These are phyloP conservation scores for Champsocephalus gunnari DNA, from an alignment of 2,797 vertebrate species.

Conservation along the genomic window DNA sequence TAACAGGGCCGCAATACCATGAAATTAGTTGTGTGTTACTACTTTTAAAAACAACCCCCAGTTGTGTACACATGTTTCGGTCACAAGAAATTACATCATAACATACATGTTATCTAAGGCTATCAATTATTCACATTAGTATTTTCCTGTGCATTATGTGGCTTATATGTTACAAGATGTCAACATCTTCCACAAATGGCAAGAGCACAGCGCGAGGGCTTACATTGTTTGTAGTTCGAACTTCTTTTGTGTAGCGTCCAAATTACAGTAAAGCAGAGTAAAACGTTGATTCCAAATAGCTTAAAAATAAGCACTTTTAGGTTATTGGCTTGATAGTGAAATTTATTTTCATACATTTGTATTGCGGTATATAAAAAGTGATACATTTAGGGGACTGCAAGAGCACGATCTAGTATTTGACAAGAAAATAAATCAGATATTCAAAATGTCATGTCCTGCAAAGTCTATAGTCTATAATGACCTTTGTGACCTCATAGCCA, in stretches of 20 bases:
- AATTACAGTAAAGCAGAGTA: background rate
- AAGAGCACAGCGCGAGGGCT: background rate
- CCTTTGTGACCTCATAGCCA: too few relatives aligned
- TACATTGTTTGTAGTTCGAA: background rate
- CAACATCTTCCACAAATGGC: background rate
- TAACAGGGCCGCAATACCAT: background rate
- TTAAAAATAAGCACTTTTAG: background rate
- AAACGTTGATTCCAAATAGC: background rate
- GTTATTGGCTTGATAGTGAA: too few relatives aligned
- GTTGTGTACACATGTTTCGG: too few relatives aligned
- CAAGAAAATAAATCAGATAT: too few relatives aligned
- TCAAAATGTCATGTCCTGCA: too few relatives aligned
- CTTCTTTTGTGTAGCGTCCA: background rate
- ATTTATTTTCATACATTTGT: background rate
- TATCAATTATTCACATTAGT: background rate
- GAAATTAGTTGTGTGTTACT: background rate
- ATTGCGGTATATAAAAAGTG: too few relatives aligned
- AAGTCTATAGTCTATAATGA: too few relatives aligned
- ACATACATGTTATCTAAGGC: background rate
- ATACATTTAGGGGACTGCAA: too few relatives aligned
- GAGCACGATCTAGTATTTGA: too few relatives aligned
- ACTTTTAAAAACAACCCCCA: background rate
- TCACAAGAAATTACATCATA: background rate
- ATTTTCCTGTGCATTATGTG: background rate
- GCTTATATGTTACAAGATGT: background rate